phyloP scores from a whole-genome alignment of 2,113 vertebrate species.

The Pampusana beccarii region DNA sequence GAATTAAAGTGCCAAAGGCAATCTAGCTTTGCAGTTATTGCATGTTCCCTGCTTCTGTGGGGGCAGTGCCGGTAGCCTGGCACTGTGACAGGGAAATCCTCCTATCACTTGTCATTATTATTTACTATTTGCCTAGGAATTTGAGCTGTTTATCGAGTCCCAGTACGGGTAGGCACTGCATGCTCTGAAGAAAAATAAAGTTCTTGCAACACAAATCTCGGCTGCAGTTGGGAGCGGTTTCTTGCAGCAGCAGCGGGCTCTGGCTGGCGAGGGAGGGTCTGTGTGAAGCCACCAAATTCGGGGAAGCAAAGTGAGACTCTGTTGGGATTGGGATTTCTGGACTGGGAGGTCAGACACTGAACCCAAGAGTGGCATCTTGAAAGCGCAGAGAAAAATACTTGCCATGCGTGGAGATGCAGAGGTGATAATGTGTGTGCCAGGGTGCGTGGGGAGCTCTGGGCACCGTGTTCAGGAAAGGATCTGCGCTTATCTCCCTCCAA shows the following conservation, averaged over 20 bases:
- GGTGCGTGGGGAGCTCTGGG: neutral
- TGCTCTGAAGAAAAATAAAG: neutral
- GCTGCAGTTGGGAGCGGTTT: neutral
- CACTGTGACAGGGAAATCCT: neutral
- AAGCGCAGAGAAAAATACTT: neutral
- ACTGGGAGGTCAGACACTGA: neutral
- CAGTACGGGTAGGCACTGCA: neutral
- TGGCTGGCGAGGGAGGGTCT: neutral
- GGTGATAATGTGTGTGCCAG: rapidly evolving
- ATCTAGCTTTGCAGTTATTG: neutral
- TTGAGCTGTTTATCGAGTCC: neutral
- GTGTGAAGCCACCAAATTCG: neutral
- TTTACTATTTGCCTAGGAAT: constrained; percentile 2
- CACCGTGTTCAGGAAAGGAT: neutral
- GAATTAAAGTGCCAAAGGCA: neutral
- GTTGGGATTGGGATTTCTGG: neutral
- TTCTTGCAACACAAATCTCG: neutral
- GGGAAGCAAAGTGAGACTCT: neutral
- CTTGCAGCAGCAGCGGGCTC: neutral
- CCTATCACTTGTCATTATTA: neutral
- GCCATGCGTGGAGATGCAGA: neutral
- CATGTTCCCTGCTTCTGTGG: neutral
- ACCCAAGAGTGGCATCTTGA: neutral
- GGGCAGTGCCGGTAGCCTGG: neutral
- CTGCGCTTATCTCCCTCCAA: neutral